phyloP scores from a whole-genome alignment of 1,140 invertebrate genomes.

The Ridgeia piscesae region DNA sequence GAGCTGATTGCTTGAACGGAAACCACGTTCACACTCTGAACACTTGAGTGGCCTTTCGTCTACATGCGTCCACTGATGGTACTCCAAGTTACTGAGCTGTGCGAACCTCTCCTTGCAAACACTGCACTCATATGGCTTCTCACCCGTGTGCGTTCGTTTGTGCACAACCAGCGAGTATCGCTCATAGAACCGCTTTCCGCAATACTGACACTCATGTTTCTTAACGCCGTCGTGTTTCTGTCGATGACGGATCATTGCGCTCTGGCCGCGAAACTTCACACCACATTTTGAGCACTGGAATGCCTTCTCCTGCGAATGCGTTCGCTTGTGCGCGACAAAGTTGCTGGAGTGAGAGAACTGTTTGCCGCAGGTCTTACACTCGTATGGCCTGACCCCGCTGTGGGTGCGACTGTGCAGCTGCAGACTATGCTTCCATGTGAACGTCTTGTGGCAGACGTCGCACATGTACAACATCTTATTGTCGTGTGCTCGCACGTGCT shows the following conservation, averaged over 20 bases:
- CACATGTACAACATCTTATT: background rate
- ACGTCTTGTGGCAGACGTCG: background rate
- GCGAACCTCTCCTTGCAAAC: slow-evolving; percentile 97
- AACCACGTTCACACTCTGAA: background rate
- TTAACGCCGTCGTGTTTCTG: background rate
- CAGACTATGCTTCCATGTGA: background rate
- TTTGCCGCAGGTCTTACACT: background rate
- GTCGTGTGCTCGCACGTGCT: background rate
- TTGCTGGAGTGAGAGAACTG: background rate
- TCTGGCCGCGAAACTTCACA: background rate
- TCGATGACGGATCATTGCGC: slow-evolving; percentile 11
- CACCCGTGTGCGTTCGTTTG: slow-evolving; percentile 62
- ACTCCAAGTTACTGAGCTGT: background rate
- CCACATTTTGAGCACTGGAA: background rate
- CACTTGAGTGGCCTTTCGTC: background rate
- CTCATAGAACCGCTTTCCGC: slow-evolving; percentile 75
- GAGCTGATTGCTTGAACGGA: background rate
- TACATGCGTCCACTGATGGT: background rate
- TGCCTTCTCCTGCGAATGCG: background rate
- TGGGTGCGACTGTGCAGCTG: background rate
- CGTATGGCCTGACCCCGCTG: background rate
- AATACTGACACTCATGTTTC: slow-evolving; percentile 14
- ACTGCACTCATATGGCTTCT: slow-evolving; percentile 98
- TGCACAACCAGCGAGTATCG: slow-evolving; percentile 64
- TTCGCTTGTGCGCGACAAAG: background rate